Evolutionary conservation across 2,888 invertebrate species (phyloP).

Genomic region (Nudaria mundana): DNA sequence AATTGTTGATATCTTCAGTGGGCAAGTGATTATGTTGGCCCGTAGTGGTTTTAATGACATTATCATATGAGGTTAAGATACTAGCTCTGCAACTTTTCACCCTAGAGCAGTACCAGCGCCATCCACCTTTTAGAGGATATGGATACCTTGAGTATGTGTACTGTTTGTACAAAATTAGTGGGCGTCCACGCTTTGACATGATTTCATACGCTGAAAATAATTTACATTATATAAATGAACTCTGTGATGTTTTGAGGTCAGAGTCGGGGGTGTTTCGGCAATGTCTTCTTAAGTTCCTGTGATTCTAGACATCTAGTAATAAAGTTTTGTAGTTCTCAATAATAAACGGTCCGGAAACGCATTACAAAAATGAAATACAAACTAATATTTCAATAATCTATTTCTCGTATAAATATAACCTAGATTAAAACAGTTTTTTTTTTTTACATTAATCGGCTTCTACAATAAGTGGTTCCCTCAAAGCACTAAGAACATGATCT

Average conservation of each 20-base stretch:
- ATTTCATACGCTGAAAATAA: constrained; percentile 40
- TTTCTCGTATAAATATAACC: too few relatives aligned
- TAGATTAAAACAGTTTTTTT: too few relatives aligned
- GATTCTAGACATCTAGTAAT: too few relatives aligned
- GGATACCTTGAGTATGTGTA: constrained; percentile 60
- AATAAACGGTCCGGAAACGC: too few relatives aligned
- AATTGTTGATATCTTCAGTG: constrained; percentile 5
- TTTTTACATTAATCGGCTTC: constrained; percentile 40
- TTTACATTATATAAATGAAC: background rate
- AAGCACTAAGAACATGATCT: constrained; percentile 55
- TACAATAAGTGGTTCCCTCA: constrained; percentile 49
- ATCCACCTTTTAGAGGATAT: constrained; percentile 49
- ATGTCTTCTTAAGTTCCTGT: too few relatives aligned
- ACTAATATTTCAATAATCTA: too few relatives aligned
- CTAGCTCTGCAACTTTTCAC: constrained; percentile 57
- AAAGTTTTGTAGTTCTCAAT: too few relatives aligned
- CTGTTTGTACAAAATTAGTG: constrained; percentile 49
- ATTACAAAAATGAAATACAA: too few relatives aligned
- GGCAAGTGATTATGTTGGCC: constrained; percentile 48
- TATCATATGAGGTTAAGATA: constrained; percentile 46
- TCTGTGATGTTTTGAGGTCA: too few relatives aligned
- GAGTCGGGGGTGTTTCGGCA: too few relatives aligned
- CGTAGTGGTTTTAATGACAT: constrained; percentile 35
- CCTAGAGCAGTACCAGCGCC: constrained; percentile 65
- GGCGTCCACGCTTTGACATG: constrained; percentile 50